Evolutionary conservation across 2,888 invertebrate genomes (phyloP), one percentile per base, ranked within the genome.

Genomic region (Ptilodon capucinus): DNA sequence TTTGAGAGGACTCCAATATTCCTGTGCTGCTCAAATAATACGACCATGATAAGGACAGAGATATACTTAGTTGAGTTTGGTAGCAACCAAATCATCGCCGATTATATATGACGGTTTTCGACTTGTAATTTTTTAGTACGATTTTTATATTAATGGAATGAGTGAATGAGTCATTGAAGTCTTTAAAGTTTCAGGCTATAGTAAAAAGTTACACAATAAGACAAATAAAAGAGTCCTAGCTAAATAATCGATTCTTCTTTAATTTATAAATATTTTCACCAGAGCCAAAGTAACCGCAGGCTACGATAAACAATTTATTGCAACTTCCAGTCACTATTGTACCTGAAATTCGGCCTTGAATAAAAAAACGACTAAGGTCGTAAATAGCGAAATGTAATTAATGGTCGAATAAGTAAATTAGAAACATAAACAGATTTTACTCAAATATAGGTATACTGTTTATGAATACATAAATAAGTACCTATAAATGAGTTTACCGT

Each of bases 401-500:
- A 32, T 32, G 13, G 5, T 3, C 30, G 30, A n/a, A n/a, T 23
- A 6, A 23, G 8, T 23, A 9, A 0, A 28, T n/a, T n/a, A n/a
- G 2, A 28, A 11, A 32, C 4, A 14, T 32, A 14, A 32, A 32
- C 14, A 32, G 7, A 5, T 14, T 14, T 32, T 14, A 32, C 5
- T 14, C 2, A 14, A 32, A 14, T 32, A 13, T 8, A 14, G 14
- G 7, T n/a, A n/a, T n/a, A n/a, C 32, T 32, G 3, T 1, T 3
- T 32, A 6, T 11, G 11, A 11, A 38, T 38, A 17, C 5, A 14
- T 35, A 19, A 34, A 35, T 25, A 40, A 39, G n/a, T n/a, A n/a
- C n/a, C n/a, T 41, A 48, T 47, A 46, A 35, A 51, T 51, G 54
- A 46, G 32, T 52, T 53, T 53, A 67, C 44, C 56, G 43, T 52